Base-by-base conservation (phyloP, 1,140 invertebrate species). In the Pseudomyrmex concolor region DNA sequence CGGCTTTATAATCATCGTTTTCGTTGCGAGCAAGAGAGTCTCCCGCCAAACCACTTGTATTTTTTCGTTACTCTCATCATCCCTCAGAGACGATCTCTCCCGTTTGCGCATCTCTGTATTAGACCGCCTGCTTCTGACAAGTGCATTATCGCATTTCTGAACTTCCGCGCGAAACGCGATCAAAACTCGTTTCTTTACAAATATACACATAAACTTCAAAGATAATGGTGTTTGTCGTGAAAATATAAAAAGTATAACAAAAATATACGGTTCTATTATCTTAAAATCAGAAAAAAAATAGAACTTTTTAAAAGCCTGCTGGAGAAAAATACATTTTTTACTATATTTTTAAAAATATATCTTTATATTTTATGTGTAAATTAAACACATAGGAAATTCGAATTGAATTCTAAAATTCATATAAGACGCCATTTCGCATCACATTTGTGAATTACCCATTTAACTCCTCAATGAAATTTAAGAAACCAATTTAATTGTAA, bases 1-100 rank as follows among this genome's bases (percentile, higher is more conserved):
- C n/a, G 57, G 50, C 60, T 74, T 76, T 66, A 83, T 66, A 76
- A 48, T 74, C 62, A 34, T 77, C 72, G 25, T 76, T 71, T 57
- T 19, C 80, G 17, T 78, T 73, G 57, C n/a, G 22, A 22, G 7
- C 50, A 43, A 82, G 74, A 88, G 76, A 74, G 34, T 1, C 34
- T 63, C 59, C 25, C 50, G 48, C n/a, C 50, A 50, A 17, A 45
- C 55, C 22, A 89, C 43, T 60, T 45, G 43, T 62, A 71, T 81
- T 81, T 70, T 78, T 73, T 13, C 59, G 34, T n/a, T 54, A 34
- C 45, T 74, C 68, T 84, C 59, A 8, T 13, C 1, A 8, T 12
- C 62, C 17, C 64, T 3, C 25, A 25, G 64, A 34, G 64, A 2
- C 12, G 17, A 67, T 67, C 7, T 22, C 43, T 12, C 45, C 19